Evolutionary conservation across 2,888 invertebrate species (phyloP), one percentile per base, ranked within the genome.

Genomic region (Pogonocherus hispidulus): DNA sequence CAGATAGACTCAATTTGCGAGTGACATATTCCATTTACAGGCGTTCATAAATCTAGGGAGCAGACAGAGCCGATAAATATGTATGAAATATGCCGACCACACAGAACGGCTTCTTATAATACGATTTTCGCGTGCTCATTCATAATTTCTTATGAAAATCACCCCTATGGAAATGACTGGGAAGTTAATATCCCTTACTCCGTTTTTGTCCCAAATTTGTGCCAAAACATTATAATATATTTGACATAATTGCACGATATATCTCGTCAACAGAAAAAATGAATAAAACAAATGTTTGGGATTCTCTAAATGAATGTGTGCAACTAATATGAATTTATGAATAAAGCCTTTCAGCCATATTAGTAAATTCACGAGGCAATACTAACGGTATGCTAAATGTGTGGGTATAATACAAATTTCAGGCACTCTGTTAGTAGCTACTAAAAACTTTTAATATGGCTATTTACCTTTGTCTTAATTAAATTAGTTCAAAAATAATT

Each of bases 11-110:
- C 80, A 81, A 81, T 81, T 81, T 81, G 80, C 78, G 75, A 69
- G 74, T 80, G 81, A 81, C 81, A 78, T 78, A 80, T 81, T 80
- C 82, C 82, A 82, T 82, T 82, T 81, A 77, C 78, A 75, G 75
- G 70, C 70, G 72, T 76, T 79, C 79, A 81, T 81, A 81, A 81
- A 81, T 67, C 69, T 70, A 69, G 66, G 62, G 70, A 71, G 71
- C 75, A 75, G 76, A 76, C 74, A 73, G 70, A 74, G 69, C 74
- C 82, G 79, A 83, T 83, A 82, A 83, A 83, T 82, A 83, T 83
- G 79, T 80, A 82, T 83, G 82, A 83, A 83, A 81, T 81, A 81
- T 77, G 75, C 71, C 72, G 72, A 66, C 72, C 76, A 65, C 72
- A 71, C 69, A 75, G 72, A 73, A 73, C 76, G 66, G 69, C 71